phyloP scores from a whole-genome alignment of 2,797 vertebrate species.

The Sebastes cheni region DNA sequence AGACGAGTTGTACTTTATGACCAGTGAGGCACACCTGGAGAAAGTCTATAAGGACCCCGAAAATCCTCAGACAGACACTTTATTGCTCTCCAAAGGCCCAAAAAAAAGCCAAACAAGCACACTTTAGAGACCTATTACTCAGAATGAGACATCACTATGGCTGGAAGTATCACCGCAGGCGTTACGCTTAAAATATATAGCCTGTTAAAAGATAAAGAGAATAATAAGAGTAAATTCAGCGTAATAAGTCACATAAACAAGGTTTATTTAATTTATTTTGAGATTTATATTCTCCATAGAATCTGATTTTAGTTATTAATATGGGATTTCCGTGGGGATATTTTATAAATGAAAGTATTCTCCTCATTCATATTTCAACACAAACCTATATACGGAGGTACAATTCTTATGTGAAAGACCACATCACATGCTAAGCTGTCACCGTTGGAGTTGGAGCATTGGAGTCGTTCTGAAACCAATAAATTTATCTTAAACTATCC shows the following conservation, averaged over 20 bases:
- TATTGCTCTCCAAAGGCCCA: conserved; percentile 72
- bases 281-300: neutral
- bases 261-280: neutral
- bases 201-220: conserved; percentile 53
- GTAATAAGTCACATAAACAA: conserved; percentile 13
- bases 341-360: neutral
- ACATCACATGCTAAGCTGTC: neutral
- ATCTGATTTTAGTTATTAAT: neutral
- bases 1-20: conserved; percentile 71
- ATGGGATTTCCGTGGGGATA: neutral
- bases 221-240: conserved; percentile 34
- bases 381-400: neutral
- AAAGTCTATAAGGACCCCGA: conserved; percentile 67
- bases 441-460: neutral
- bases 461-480: neutral
- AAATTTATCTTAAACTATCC: neutral
- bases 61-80: conserved; percentile 74
- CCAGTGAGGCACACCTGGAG: conserved; percentile 68
- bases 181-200: conserved; percentile 55
- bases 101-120: conserved; percentile 82
- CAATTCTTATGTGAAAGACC: neutral
- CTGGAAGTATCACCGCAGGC: conserved; percentile 54
- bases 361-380: neutral
- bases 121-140: conserved; percentile 82
- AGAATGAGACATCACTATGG: conserved; percentile 75